Conservation (phyloP, 2,888 invertebrate species). For the Dryomyza anilis region DNA sequence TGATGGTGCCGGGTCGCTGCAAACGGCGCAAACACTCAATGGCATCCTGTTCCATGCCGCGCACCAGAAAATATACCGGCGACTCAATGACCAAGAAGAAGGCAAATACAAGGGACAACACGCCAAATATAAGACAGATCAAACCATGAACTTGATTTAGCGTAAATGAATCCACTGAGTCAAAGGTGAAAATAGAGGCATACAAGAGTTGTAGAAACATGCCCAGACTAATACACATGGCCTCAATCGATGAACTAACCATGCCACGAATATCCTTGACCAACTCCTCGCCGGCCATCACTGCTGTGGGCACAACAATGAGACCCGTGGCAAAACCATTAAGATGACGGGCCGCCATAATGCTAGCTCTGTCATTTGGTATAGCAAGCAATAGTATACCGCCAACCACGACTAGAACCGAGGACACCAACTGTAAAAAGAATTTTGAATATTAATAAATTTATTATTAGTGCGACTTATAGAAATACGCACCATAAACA, state of each 20-base stretch:
- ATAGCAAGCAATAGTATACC: constrained; percentile 42
- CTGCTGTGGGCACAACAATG: constrained; percentile 45
- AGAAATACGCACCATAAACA: constrained; percentile 41
- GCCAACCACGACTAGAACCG: constrained; percentile 43
- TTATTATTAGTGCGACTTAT: not conserved
- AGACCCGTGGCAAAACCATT: constrained; percentile 54
- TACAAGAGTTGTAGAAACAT: constrained; percentile 44
- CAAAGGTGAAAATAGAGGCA: constrained; percentile 24
- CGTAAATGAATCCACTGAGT: not conserved
- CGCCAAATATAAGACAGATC: constrained; percentile 40
- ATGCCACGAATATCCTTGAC: constrained; percentile 43
- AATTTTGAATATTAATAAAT: not conserved
- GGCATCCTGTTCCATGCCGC: constrained; percentile 45
- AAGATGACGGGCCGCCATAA: constrained; percentile 45
- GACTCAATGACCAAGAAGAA: constrained; percentile 45
- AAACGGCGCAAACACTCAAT: constrained; percentile 46
- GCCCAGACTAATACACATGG: constrained; percentile 40
- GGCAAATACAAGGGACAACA: constrained; percentile 37
- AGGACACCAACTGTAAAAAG: constrained; percentile 36
- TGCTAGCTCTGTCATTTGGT: constrained; percentile 26
- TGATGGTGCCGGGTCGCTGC: constrained; percentile 41
- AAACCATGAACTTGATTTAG: constrained; percentile 42
- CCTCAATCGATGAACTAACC: constrained; percentile 37
- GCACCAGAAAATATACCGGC: constrained; percentile 45
- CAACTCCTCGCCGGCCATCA: constrained; percentile 48